Base-by-base conservation (phyloP, 2,797 vertebrate genomes). In the Thaleichthys pacificus region DNA sequence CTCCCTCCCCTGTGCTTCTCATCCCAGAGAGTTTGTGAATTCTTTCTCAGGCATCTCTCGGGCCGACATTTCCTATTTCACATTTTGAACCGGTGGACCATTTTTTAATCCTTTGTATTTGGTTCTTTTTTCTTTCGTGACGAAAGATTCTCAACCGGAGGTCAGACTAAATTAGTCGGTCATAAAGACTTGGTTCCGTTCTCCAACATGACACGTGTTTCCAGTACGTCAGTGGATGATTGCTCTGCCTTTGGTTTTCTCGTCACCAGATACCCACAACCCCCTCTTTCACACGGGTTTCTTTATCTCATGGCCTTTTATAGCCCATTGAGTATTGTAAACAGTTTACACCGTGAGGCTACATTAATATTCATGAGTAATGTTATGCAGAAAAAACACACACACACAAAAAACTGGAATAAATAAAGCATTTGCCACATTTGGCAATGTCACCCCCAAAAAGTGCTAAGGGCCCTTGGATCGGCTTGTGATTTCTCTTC, bases 401-500 rank as follows among this genome's bases (percentile, higher is more conserved):
- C 35, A 12, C 9, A 42, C 38, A 42, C 7, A 42, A 9, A 42
- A 42, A 66, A 80, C 79, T 83, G 75, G 66, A 84, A 83, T 80
- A 82, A 87, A 88, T 82, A 89, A 84, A 75, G 75, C 86, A 76
- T 67, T 67, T 69, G 75, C 78, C 66, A 81, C 70, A 85, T 89
- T 89, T 85, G 80, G 78, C 85, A 91, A 87, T 78, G 82, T 86
- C 82, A 86, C 72, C 76, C 63, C 58, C 65, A n/a, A 87, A 83
- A 86, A 72, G 69, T 78, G 78, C 85, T 82, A 68, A 61, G 77
- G 81, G 82, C 84, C 87, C 78, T 72, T 72, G 69, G 80, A 77
- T 77, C 88, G 88, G 78, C 75, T 68, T 82, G 84, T 78, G 72
- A 91, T 93, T 93, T 91, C 90, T 93, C 90, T 94, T 94, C 86